Evolutionary conservation across 2,113 vertebrate species (phyloP), one percentile per base, ranked within the genome.

Genomic region (Psephotus haematonotus): DNA sequence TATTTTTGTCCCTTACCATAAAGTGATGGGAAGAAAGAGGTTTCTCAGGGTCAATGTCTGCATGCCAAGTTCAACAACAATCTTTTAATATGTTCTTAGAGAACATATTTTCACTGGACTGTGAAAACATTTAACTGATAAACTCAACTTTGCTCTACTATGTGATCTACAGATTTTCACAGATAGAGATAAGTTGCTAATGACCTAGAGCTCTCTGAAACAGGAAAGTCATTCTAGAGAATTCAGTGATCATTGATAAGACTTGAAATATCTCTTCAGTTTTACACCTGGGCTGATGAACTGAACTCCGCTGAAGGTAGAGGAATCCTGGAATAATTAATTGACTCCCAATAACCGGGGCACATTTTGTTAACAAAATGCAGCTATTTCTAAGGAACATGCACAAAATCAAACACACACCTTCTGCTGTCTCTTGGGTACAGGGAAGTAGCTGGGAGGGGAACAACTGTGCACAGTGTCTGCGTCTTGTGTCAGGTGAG

Each of bases 71-170:
- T 88, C 77, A 93, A 82, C 57, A 86, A 57, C 29, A 60, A 57
- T 6, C 23, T 80, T 86, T 92, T 15, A 62, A 17, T 74, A 62
- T 25, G 41, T 35, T 94, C 46, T 78, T 37, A 22, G n/a, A 80
- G 41, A 95, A 79, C n/a, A 37, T 91, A 67, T 22, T 92, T 92
- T 90, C 67, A 55, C 53, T 67, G 53, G 37, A 33, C 81, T 85
- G 65, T 72, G 70, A 85, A 96, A 94, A 3, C 9, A 72, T 41
- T 95, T 85, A 95, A 69, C 70, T 72, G 90, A 80, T 31, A 82
- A 91, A 76, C 27, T 65, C 62, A 68, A 17, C 43, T 89, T 86
- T 84, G 35, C 47, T 87, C 23, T 90, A 13, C 44, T 53, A 14
- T 24, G 35, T 2, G 0, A 53, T 68, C 11, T 4, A 46, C 37